Base-by-base conservation (phyloP, 2,888 invertebrate species). In the Atrina japonica region DNA sequence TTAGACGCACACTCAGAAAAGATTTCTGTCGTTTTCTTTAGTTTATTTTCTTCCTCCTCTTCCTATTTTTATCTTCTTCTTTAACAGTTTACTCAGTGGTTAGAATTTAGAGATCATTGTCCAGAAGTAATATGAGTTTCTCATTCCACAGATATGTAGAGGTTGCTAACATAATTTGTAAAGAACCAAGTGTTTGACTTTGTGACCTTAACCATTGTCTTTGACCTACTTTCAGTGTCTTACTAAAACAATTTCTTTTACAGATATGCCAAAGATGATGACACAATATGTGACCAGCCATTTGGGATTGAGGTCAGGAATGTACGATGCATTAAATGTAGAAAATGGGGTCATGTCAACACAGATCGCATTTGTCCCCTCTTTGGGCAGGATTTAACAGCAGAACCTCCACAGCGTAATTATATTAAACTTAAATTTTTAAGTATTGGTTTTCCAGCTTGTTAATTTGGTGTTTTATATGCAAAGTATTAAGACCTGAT, bases 281-380 rank as follows among this genome's bases (percentile, higher is more conserved):
- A 97, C 77, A 97, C 97, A 90, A 99, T 99, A 85, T 93, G 97
- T 70, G 99, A 99, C 92, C 98, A 99, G 90, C 99, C 99, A 0
- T 99, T 99, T 93, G 99, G 99, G 43, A 99, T 99, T 85, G 91
- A 91, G 73, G 91, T 91, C 35, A 82, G 91, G 30, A 91, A 99
- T 92, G 99, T 99, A 0, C 93, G 99, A 40, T 99, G 99, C 87
- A 97, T 99, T 70, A 99, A 99, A 90, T 99, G 99, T 88, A 97
- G 98, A 90, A 98, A 98, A 89, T 99, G 99, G 99, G 99, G 99
- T 9, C 99, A 99, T 89, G 96, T 98, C 64, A 98, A 98, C 90
- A 98, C 93, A 21, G 91, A 91, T 70, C 98, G 98, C 89, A 98
- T 99, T 91, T 99, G 99, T 91, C 96, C 97, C 5, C 94, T 99